phyloP scores from a whole-genome alignment of 2,797 vertebrate genomes.

The Capromys pilorides region DNA sequence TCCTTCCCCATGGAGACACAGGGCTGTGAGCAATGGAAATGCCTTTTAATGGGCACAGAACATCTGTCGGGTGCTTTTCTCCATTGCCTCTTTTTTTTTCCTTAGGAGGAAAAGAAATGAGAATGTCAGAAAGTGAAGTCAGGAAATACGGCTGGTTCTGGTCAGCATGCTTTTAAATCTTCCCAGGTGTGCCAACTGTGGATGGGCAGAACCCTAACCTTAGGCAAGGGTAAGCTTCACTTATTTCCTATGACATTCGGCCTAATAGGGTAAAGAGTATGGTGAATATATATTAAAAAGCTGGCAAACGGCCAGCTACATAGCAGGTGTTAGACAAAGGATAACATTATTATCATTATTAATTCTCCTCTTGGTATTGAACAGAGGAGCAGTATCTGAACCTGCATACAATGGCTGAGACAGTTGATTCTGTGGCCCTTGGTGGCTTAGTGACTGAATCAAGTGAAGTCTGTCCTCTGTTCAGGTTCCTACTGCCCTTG shows the following conservation, averaged over 20 bases:
- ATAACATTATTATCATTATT: rapidly evolving
- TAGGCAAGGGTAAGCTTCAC: not conserved
- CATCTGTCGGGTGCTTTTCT: not conserved
- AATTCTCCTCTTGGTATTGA: not conserved
- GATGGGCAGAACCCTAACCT: not conserved
- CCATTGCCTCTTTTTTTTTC: not conserved
- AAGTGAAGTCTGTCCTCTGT: not conserved
- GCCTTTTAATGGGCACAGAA: not conserved
- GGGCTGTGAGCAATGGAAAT: not conserved
- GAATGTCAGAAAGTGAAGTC: not conserved
- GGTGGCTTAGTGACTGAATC: not conserved
- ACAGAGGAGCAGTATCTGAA: not conserved
- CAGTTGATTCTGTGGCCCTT: not conserved
- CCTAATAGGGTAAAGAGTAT: not conserved
- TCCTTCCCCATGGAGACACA: not conserved
- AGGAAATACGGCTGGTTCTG: not conserved
- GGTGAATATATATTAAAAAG: not conserved
- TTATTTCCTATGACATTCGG: not conserved
- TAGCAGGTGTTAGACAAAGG: not conserved
- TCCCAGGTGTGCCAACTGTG: not conserved
- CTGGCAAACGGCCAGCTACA: not conserved
- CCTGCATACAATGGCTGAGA: not conserved
- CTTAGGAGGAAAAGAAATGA: not conserved
- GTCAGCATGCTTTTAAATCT: not conserved
- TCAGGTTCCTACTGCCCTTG: rapidly evolving